Conservation (phyloP, 1,140 invertebrate genomes). For the Argopecten irradians region DNA sequence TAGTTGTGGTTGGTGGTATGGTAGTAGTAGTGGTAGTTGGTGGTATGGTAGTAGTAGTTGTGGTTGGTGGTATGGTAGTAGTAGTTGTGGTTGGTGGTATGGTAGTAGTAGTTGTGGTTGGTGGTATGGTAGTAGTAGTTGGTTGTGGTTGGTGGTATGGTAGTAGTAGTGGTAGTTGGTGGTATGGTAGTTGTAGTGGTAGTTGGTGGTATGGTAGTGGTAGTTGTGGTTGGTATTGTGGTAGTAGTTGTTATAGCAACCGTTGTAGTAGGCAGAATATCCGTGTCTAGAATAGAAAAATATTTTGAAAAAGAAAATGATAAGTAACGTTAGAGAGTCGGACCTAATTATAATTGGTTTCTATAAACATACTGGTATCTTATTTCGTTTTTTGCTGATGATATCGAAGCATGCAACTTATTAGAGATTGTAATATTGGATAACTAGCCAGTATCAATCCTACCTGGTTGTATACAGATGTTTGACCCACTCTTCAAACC, state of each 20-base stretch:
- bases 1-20: not conserved
- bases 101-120: not conserved
- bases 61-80: not conserved
- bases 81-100: not conserved
- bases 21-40: not conserved
- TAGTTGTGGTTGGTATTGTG: not conserved
- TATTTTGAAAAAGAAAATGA: not conserved
- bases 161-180: not conserved
- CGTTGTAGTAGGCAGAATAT: not conserved
- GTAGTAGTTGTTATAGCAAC: not conserved
- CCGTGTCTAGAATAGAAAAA: not conserved
- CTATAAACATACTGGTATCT: too few species aligned
- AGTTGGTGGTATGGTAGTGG: not conserved
- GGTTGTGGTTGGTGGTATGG: not conserved
- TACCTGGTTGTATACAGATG: slow-evolving; percentile 5
- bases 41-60: not conserved
- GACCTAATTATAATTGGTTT: too few species aligned
- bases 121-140: not conserved
- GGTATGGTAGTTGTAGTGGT: not conserved
- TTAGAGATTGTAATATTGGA: too few species aligned
- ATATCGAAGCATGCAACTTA: too few species aligned
- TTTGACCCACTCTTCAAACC: not conserved
- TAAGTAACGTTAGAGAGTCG: too few species aligned
- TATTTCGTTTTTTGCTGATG: too few species aligned
- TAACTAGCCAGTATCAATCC: not conserved